Conservation (phyloP, 2,888 invertebrate genomes). For the Tenthredo notha region DNA sequence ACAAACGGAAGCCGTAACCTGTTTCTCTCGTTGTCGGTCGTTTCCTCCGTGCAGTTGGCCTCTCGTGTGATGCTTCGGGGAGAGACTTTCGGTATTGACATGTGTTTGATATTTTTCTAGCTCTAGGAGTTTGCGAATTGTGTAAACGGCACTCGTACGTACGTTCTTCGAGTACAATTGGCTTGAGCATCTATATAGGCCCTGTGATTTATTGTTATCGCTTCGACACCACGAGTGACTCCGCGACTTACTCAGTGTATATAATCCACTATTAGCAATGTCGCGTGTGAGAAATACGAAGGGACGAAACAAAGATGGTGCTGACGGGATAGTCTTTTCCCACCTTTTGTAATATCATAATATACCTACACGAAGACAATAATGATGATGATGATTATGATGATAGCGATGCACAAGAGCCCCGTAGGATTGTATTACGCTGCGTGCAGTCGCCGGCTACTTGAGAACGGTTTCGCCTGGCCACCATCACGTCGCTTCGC, state of each 20-base stretch:
- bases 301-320: neutral
- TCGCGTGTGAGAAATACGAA: neutral
- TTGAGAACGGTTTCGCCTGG: slow-evolving; percentile 35
- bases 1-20: slow-evolving; percentile 26
- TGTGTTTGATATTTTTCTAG: neutral
- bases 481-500: slow-evolving; percentile 4
- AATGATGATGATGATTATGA: slow-evolving; percentile 16
- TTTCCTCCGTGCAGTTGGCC: neutral
- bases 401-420: slow-evolving; percentile 22
- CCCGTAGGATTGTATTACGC: slow-evolving; percentile 42
- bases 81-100: neutral
- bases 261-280: neutral
- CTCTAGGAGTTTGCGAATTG: neutral
- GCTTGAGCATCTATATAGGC: too few relatives aligned
- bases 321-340: neutral
- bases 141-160: neutral
- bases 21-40: slow-evolving; percentile 22
- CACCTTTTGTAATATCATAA: neutral
- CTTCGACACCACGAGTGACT: neutral
- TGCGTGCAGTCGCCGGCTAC: slow-evolving; percentile 30
- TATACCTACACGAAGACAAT: slow-evolving; percentile 6
- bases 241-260: neutral
- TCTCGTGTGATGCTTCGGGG: neutral
- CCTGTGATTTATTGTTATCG: too few relatives aligned
- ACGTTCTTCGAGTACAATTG: too few relatives aligned